These are phyloP conservation scores for Tenthredo distinguenda DNA, from an alignment of 2,888 invertebrate species.

Conservation along the genomic window DNA sequence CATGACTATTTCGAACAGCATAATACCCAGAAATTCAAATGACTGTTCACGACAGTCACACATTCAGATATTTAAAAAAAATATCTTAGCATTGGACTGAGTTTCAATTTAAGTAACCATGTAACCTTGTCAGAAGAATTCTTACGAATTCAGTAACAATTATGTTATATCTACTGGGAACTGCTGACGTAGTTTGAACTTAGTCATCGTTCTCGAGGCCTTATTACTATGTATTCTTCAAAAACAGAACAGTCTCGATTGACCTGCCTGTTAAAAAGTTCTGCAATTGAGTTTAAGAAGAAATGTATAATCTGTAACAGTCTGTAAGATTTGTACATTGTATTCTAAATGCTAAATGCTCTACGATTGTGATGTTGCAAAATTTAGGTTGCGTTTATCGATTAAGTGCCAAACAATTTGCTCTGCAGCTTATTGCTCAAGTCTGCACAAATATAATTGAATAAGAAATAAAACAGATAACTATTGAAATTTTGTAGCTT, in stretches of 20 bases:
- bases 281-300: constrained; percentile 10
- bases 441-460: constrained; percentile 10
- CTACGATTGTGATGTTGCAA: not conserved
- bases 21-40: constrained; percentile 25
- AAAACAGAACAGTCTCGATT: not conserved
- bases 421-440: constrained; percentile 16
- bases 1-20: constrained; percentile 22
- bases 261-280: constrained; percentile 13
- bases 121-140: not conserved
- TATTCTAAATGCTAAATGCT: not conserved
- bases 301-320: constrained; percentile 8
- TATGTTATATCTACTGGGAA: not conserved
- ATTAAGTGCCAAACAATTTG: constrained; percentile 31
- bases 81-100: constrained; percentile 12
- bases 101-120: constrained; percentile 4
- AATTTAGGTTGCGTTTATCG: not conserved
- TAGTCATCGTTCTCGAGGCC: not conserved
- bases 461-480: constrained; percentile 40
- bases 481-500: not conserved
- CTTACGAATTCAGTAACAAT: not conserved
- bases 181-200: not conserved
- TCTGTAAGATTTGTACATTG: not conserved
- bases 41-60: not conserved
- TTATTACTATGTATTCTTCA: not conserved
- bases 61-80: constrained; percentile 23